Base-by-base conservation (phyloP, 2,113 vertebrate genomes). In the Petroica traversi region DNA sequence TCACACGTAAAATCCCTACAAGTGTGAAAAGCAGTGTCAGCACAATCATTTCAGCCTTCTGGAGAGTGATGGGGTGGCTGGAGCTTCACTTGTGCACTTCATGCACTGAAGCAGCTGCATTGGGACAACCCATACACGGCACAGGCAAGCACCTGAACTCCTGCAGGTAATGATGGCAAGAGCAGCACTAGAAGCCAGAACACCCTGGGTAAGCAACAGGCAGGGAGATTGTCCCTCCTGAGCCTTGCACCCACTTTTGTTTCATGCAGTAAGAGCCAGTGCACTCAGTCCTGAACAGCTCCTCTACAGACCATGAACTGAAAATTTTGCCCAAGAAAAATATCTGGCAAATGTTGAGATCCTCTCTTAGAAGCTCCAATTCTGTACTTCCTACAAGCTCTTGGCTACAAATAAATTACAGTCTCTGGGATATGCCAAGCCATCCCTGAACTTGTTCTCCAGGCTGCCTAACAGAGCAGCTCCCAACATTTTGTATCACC, bases 161-260 rank as follows among this genome's bases (percentile, higher is more conserved):
- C 66, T 75, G 46, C 34, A n/a, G 22, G 0, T 15, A 41, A 57
- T 0, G 0, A 43, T 2, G 14, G 62, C 31, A 54, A 61, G 28
- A 46, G 23, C 28, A 61, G n/a, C 46, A 23, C 46, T 61, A 52
- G 31, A 12, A 62, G n/a, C n/a, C 52, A 43, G 31, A 8, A 45
- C 3, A 9, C 8, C 5, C 24, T 17, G 12, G 36, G 29, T 8
- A 1, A 68, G n/a, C 33, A 67, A 11, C 57, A 62, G 31, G 16
- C 26, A 62, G 38, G 31, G 12, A 62, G 12, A 79, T 5, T n/a
- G 40, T 38, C 11, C 23, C 25, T 45, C 25, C 49, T n/a, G 19
- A 40, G 40, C 54, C 26, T 55, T 33, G 55, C 61, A 55, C 6
- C 18, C 43, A 8, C 11, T 72, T 72, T 12, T 24, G 28, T 76